Base-by-base conservation (phyloP, 1,140 invertebrate genomes). In the Zaprionus nigranus region DNA sequence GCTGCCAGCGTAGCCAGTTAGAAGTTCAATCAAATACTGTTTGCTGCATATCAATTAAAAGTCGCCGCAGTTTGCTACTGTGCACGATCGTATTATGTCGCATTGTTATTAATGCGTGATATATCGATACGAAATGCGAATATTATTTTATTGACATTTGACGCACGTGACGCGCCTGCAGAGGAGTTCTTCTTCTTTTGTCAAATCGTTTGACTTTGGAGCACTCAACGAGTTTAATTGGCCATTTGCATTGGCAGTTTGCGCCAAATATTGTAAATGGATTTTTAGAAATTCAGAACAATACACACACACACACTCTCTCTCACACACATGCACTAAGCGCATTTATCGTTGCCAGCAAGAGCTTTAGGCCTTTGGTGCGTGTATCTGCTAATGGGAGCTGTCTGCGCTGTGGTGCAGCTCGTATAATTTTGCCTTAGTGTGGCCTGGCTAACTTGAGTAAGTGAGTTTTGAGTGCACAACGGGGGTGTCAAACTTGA, bases 91-190 rank as follows among this genome's bases (percentile, higher is more conserved):
- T 68, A 67, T 69, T 75, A 78, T 79, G 63, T 69, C 57, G 77
- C 73, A 68, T 71, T 66, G 84, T 83, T 88, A 81, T 84, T 90
- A 88, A 78, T 81, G 67, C 65, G 64, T 54, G 49, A 60, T 30
- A 30, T 43, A 30, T 53, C 58, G 49, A 58, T 40, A 53, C 40
- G 40, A 26, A 58, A 65, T 69, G 30, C 24, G 69, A 79, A 73
- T 79, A 78, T 87, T 76, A 81, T 76, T 90, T 88, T 81, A 88
- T 88, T 84, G 81, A 79, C 81, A 81, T 85, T 90, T 72, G 66
- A 70, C 20, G 85, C 79, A 90, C 85, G 85, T 90, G 85, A 90
- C 61, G 30, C 26, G 85, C 71, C 24, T 90, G 69, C 72, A 80
- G 78, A 83, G 67, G n/a, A n/a, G n/a, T 17, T 17, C 40, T 46